Evolutionary conservation across 2,888 invertebrate genomes (phyloP), one percentile per base, ranked within the genome.

Genomic region (Volucella inanis): DNA sequence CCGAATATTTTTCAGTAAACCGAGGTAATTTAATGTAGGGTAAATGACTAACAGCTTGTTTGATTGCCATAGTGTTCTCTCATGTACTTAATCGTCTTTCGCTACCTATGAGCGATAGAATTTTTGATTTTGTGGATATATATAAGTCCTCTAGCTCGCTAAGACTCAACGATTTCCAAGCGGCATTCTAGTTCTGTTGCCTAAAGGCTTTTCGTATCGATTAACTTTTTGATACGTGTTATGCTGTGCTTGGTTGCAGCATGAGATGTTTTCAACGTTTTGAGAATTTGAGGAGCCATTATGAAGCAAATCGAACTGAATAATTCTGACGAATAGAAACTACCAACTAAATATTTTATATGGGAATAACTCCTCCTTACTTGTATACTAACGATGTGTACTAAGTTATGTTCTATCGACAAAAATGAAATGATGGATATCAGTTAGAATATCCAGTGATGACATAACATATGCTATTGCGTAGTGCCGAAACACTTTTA

Each of bases 61-160:
- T 45, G 38, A 64, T 38, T 14, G 64, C 12, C 15, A 64, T 12
- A 10, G 38, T 59, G 1, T 47, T 68, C 3, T 68, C 68, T 31
- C 45, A 38, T 1, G 47, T 8, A 6, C 57, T 68, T 15, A 8
- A 1, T 8, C 67, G 8, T 43, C 55, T 68, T 0, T 45, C 67
- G 1, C 4, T 54, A 11, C 55, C 67, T 43, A 67, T 31, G 8
- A 67, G 67, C 31, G 31, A 54, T n/a, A 67, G 11, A n/a, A 67
- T 67, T 55, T 54, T 67, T 22, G 52, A 3, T 54, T 67, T 67
- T n/a, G 43, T 54, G 11, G 67, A 67, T 6, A 67, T 31, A 14
- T 31, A 67, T 8, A 67, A 3, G 0, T 67, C 67, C 11, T 67
- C 67, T 10, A 67, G 11, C 11, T 67, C 67, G 14, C 54, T 67